phyloP scores from a whole-genome alignment of 2,888 invertebrate species.

The Catonia carolina region DNA sequence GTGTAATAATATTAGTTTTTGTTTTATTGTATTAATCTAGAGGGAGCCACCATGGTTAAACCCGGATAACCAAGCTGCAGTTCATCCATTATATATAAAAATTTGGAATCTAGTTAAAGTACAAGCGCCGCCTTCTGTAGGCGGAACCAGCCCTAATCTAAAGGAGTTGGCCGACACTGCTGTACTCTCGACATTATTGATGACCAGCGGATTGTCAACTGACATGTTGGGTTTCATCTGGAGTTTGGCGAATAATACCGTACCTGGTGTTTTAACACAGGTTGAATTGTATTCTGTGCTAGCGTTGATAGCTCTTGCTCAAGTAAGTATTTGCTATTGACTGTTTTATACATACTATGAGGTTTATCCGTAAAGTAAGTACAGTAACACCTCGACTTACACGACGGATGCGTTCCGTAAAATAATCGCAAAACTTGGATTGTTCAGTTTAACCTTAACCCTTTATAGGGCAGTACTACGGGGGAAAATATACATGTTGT shows the following conservation, averaged over 20 bases:
- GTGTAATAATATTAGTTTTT: not conserved
- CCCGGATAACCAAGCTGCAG: slow-evolving; percentile 41
- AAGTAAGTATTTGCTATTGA: slow-evolving; percentile 43
- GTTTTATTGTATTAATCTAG: slow-evolving; percentile 1
- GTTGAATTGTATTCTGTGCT: slow-evolving; percentile 45
- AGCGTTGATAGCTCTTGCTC: slow-evolving; percentile 46
- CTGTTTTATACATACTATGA: too few relatives aligned
- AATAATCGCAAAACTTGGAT: too few relatives aligned
- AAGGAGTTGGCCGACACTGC: slow-evolving; percentile 37
- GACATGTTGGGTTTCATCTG: slow-evolving; percentile 47
- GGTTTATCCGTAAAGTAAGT: not conserved
- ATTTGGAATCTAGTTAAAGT: slow-evolving; percentile 45
- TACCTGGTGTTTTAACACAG: slow-evolving; percentile 45
- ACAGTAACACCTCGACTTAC: too few relatives aligned
- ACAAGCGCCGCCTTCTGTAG: slow-evolving; percentile 35
- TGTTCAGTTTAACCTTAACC: too few relatives aligned
- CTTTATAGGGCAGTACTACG: too few relatives aligned
- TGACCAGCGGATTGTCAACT: slow-evolving; percentile 46
- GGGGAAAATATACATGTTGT: too few relatives aligned
- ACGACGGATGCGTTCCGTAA: too few relatives aligned
- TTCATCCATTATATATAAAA: slow-evolving; percentile 43
- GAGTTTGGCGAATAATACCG: slow-evolving; percentile 45
- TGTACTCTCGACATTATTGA: slow-evolving; percentile 39
- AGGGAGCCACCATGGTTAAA: slow-evolving; percentile 42
- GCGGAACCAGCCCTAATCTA: too few relatives aligned